Evolutionary conservation across 2,113 vertebrate species (phyloP).

Genomic region (Phalacrocorax aristotelis): DNA sequence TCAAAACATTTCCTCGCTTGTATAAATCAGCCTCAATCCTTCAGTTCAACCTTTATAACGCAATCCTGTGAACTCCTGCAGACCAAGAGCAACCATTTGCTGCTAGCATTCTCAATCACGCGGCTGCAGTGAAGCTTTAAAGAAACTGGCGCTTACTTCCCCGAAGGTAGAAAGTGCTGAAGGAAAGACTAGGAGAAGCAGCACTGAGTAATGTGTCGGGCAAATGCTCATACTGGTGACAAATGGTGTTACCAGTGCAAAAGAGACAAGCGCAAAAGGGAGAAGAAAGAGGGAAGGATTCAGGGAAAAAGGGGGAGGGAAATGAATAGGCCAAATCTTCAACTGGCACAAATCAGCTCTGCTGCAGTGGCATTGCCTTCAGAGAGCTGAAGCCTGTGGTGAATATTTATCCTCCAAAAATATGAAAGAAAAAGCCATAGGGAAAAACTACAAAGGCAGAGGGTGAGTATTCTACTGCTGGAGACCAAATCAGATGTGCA

Average conservation of each 20-base stretch:
- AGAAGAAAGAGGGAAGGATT: neutral
- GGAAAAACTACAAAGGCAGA: neutral
- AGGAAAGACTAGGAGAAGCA: neutral
- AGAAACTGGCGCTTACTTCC: conserved; percentile 26
- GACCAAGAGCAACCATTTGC: neutral
- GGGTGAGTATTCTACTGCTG: neutral
- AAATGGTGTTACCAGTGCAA: conserved; percentile 12
- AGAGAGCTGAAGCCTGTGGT: neutral
- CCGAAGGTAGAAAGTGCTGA: neutral
- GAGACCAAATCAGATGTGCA: neutral
- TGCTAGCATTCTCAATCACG: neutral
- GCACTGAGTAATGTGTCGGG: neutral
- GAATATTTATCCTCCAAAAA: neutral
- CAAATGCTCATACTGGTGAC: conserved; percentile 37
- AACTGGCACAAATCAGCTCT: neutral
- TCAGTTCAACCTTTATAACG: neutral
- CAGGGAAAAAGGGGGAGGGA: neutral
- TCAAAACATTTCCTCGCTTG: neutral
- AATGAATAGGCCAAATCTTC: neutral
- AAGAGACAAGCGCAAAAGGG: conserved; percentile 24
- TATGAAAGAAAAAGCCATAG: neutral
- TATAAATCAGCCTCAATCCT: neutral
- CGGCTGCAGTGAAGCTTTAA: neutral
- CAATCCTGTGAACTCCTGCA: neutral
- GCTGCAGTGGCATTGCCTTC: neutral